phyloP scores from a whole-genome alignment of 2,113 vertebrate species.

The Lophochroa leadbeateri region DNA sequence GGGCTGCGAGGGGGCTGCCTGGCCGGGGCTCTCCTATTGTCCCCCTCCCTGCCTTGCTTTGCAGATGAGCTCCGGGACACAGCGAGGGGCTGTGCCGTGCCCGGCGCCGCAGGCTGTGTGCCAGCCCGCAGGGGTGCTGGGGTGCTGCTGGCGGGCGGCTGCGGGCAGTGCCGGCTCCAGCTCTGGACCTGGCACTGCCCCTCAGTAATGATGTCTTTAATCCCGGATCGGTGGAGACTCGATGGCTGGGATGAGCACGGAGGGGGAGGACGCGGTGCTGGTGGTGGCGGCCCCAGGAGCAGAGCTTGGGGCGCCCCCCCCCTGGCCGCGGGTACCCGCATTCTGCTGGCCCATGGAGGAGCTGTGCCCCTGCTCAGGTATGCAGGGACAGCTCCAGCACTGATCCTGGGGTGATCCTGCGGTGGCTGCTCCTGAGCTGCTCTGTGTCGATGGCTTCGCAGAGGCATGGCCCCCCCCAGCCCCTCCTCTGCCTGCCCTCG shows the following conservation, averaged over 20 bases:
- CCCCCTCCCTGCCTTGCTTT: neutral
- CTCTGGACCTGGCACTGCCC: neutral
- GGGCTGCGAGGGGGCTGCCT: fast-evolving
- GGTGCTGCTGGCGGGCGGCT: neutral
- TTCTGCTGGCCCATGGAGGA: neutral
- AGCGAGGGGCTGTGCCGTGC: neutral
- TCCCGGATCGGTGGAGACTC: neutral
- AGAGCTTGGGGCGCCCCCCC: neutral
- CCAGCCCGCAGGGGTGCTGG: neutral
- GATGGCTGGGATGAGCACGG: neutral
- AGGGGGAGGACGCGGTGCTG: neutral
- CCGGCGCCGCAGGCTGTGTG: too few relatives aligned
- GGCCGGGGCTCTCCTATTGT: neutral
- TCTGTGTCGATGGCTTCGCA: neutral
- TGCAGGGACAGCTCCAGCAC: neutral
- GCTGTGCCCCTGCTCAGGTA: fast-evolving
- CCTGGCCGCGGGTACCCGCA: fast-evolving
- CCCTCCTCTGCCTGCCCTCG: neutral
- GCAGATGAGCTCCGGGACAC: fast-evolving
- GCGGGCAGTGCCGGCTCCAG: neutral
- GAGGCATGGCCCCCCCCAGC: neutral
- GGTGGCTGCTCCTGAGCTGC: neutral
- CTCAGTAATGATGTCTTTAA: neutral
- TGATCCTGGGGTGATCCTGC: neutral
- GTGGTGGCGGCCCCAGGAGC: neutral